Base-by-base conservation (phyloP, 2,113 vertebrate genomes). In the Ceratotherium simum region DNA sequence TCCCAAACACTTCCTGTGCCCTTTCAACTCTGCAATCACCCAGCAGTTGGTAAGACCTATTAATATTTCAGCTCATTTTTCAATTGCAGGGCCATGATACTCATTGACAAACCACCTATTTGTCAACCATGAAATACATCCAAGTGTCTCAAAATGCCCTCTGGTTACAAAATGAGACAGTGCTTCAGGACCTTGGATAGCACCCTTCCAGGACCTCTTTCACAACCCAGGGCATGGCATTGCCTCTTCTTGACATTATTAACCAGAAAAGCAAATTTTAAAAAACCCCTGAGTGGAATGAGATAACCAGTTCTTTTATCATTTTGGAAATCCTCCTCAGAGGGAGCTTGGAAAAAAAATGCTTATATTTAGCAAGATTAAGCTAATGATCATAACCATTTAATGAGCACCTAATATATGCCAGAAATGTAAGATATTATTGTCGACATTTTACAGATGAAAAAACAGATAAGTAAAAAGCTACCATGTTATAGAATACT, bases 41-140 rank as follows among this genome's bases (percentile, higher is more conserved):
- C 90, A 97, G 95, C 87, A 69, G 91, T 96, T 88, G 92, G 93
- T 65, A 96, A 97, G 72, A 86, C 85, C 88, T 97, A 97, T 97
- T 97, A 97, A 97, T 92, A 96, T 95, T 95, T 94, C 56, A 93
- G 73, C 64, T 96, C 65, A 31, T 85, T 97, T 95, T 92, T 92
- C 96, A 87, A 54, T 51, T 86, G 90, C 54, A 97, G 84, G 81
- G 67, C 80, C 94, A 95, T 69, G 80, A 84, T 93, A 95, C 56
- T 93, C 96, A 94, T 1, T 86, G 73, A 94, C 39, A 96, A 91
- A 75, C 92, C 72, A 84, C 95, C 76, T 93, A 94, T 98, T 95
- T 97, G 90, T 95, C 69, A 85, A 81, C 65, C n/a, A 70, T 65
- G 88, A 90, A 97, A 94, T 9, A 14, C 14, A 97, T 76, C n/a